Evolutionary conservation across 2,888 invertebrate species (phyloP), one percentile per base, ranked within the genome.

Genomic region (Drosophila rellima): DNA sequence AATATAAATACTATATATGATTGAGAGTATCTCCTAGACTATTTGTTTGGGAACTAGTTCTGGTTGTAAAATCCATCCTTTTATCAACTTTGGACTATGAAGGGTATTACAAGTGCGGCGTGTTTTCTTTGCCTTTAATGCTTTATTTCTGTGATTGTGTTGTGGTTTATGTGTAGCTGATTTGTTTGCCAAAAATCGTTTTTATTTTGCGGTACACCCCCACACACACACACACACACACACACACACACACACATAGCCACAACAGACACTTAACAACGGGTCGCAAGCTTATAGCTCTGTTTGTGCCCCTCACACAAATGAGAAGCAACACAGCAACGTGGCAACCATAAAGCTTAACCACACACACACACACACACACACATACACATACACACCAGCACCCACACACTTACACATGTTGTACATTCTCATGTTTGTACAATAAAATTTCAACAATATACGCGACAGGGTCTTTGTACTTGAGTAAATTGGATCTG

Each of bases 401-500:
- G n/a, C 17, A 31, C 47, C 31, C 31, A 31, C 7, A 51, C 55
- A 26, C 8, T 48, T 17, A 61, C 51, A 76, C 55, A 60, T 62
- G 57, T 61, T 47, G 65, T 39, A 71, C 65, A 65, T 73, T 80
- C 80, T 70, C 88, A 83, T 88, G 89, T 84, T 84, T 88, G 87
- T 67, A 88, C 87, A 83, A 83, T 83, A 83, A 88, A 83, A 87
- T 83, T 88, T 84, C 67, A 88, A 78, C 89, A 88, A 88, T 86
- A 78, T 88, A 85, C 87, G 87, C 84, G 89, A 86, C 79, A 68
- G 66, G 83, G 79, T 82, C 87, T 88, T 83, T 88, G 89, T 83
- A 86, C 83, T 83, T 88, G 89, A 88, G 87, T 83, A 88, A 83
- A 83, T 83, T 83, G 83, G 83, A 88, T 83, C 81, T 83, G 86